These are phyloP conservation scores for Centropus unirufus DNA, from an alignment of 2,113 vertebrate genomes.

Conservation along the genomic window DNA sequence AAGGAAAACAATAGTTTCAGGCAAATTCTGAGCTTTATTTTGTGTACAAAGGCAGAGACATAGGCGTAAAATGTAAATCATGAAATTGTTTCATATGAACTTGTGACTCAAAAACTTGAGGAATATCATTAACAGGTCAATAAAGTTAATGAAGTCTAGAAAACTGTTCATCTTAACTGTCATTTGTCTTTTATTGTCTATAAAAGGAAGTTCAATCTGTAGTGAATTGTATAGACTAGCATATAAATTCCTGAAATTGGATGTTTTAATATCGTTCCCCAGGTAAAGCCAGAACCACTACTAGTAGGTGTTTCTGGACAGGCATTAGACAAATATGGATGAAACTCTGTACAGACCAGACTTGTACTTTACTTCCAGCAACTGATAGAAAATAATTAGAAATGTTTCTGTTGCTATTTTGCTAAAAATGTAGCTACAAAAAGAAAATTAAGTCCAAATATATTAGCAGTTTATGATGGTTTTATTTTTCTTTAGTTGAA, in stretches of 20 bases:
- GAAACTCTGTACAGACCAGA: background rate
- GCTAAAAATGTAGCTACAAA: background rate
- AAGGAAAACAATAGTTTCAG: background rate
- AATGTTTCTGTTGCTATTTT: background rate
- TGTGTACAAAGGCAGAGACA: background rate
- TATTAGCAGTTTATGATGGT: background rate
- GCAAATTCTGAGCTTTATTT: background rate
- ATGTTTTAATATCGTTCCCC: background rate
- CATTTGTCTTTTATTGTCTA: background rate
- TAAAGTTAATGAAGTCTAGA: background rate
- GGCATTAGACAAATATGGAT: background rate
- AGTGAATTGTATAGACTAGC: background rate
- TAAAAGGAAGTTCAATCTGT: background rate
- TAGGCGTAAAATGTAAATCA: background rate
- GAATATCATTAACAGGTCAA: background rate
- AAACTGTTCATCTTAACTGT: background rate
- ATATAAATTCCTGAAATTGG: background rate
- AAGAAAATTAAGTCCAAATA: background rate
- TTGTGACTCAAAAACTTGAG: background rate
- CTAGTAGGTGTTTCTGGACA: background rate
- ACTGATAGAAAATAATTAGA: background rate
- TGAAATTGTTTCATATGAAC: background rate
- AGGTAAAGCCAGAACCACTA: background rate
- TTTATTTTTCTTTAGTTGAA: background rate
- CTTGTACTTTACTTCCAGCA: background rate